These are phyloP conservation scores for Hippopotamus amphibius DNA, from an alignment of 2,113 vertebrate genomes.

Conservation along the genomic window DNA sequence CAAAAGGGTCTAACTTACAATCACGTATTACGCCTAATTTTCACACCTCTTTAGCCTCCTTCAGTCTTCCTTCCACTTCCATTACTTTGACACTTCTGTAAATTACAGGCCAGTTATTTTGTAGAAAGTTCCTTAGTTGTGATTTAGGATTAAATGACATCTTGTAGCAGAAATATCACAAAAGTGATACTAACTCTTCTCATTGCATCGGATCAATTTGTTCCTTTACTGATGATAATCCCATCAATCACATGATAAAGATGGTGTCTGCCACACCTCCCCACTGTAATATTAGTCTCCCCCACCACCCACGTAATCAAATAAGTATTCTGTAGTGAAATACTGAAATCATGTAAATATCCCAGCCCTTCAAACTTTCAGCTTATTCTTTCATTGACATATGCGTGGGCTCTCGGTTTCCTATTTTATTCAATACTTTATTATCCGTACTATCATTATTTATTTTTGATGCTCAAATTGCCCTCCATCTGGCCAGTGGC, in stretches of 20 bases:
- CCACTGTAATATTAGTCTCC: not conserved
- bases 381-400: not conserved
- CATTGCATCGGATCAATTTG: not conserved
- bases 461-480: not conserved
- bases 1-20: not conserved
- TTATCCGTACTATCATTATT: not conserved
- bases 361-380: not conserved
- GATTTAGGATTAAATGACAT: not conserved
- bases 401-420: not conserved
- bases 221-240: not conserved
- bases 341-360: not conserved
- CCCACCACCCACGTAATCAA: not conserved
- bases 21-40: not conserved
- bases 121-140: not conserved
- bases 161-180: constrained; percentile 38
- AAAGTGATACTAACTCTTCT: not conserved
- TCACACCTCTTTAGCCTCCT: not conserved
- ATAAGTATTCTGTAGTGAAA: not conserved
- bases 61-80: not conserved
- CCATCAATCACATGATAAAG: not conserved
- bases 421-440: not conserved
- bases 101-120: not conserved
- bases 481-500: not conserved
- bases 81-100: not conserved
- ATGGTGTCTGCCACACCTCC: not conserved